These are phyloP conservation scores for Lutraria lutraria DNA, from an alignment of 2,888 invertebrate genomes.

Conservation along the genomic window DNA sequence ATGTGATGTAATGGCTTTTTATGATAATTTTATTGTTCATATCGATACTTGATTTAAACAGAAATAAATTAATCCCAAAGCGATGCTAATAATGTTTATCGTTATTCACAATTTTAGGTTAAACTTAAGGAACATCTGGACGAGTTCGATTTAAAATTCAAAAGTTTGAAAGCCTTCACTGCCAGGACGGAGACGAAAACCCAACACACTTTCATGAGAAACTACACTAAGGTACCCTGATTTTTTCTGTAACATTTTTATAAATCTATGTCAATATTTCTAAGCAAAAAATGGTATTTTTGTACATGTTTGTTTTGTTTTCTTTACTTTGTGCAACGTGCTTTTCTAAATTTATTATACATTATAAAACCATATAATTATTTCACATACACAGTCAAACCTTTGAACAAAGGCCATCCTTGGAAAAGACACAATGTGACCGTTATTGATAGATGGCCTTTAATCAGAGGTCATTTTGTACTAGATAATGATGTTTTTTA, in stretches of 20 bases:
- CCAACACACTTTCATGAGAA: background rate
- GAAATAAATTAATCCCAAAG: background rate
- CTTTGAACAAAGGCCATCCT: too few relatives aligned
- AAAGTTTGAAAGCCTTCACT: background rate
- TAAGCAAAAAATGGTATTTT: background rate
- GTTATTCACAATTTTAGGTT: background rate
- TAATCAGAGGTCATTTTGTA: too few relatives aligned
- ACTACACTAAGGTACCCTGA: constrained; percentile 40
- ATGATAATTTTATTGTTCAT: background rate
- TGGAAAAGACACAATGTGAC: too few relatives aligned
- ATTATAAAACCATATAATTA: too few relatives aligned
- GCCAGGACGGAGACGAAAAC: background rate
- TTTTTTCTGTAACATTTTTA: background rate
- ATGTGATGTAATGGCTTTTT: background rate
- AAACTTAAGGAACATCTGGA: background rate
- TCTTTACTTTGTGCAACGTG: too few relatives aligned
- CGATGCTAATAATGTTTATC: background rate
- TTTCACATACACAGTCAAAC: too few relatives aligned
- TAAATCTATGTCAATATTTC: background rate
- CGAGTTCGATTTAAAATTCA: constrained; percentile 4
- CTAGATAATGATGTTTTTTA: too few relatives aligned
- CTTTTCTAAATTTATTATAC: too few relatives aligned
- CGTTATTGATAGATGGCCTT: too few relatives aligned
- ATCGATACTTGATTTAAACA: background rate
- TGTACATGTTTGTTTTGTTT: too few relatives aligned